Base-by-base conservation (phyloP, 2,888 invertebrate genomes). In the Phoenoteleia sp. region DNA sequence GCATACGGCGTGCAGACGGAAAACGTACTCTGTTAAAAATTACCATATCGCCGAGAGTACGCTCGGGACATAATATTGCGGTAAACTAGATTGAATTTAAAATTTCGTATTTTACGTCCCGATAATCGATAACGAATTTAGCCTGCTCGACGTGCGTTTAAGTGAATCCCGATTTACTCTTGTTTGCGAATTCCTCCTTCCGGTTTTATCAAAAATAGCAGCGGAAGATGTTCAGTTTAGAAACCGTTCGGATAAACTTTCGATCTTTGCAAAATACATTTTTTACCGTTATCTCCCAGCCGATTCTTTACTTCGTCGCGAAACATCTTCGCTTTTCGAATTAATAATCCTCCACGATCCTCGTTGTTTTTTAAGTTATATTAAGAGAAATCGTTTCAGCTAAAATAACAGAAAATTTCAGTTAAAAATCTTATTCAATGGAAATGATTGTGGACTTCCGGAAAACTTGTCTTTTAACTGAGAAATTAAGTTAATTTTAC, bases 61-160 rank as follows among this genome's bases (percentile, higher is more conserved):
- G n/a, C 36, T n/a, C n/a, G 60, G 27, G 23, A 33, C 49, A 42
- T 72, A 72, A 62, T 62, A 62, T 74, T 52, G 29, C 27, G 17
- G 52, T 49, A 52, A 60, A 60, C 60, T 27, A 72, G 60, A 72
- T 72, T 72, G 72, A 72, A 76, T 76, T 66, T 76, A 66, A 76
- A 76, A 66, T 76, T 27, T 56, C 45, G 33, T 33, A 76, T 76
- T 66, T n/a, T n/a, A 66, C 47, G 75, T 56, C 27, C 66, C 56
- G 56, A 66, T 76, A 76, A 64, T 76, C 75, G 75, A 76, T 76
- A 76, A 23, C 9, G 15, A 56, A 29, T 45, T 66, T 56, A 27
- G 21, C 23, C 4, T 4, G 25, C 49, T 56, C 29, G 39, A 15
- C 66, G 54, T 77, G 25, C 58, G 27, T 54, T 39, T 62, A 21